These are phyloP conservation scores for Galbula dea DNA, from an alignment of 2,113 vertebrate genomes.

Conservation along the genomic window DNA sequence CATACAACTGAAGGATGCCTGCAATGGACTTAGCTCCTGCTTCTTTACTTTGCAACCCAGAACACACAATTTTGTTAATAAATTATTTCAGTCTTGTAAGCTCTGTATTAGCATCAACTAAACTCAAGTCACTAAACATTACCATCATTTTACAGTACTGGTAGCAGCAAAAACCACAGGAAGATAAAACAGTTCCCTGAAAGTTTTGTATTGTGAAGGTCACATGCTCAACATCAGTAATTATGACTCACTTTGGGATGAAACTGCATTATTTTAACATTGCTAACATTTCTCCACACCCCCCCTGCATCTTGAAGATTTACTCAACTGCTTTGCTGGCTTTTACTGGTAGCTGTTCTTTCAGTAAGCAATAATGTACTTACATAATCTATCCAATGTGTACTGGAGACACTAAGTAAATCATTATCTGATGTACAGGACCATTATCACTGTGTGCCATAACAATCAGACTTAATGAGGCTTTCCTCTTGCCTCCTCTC, in stretches of 20 bases:
- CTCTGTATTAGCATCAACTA: not conserved
- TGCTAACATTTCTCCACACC: not conserved
- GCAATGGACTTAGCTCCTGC: not conserved
- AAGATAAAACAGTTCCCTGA: not conserved
- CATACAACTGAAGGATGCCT: not conserved
- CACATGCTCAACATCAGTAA: not conserved
- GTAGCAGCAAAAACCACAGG: not conserved
- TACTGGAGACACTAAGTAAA: constrained; percentile 16
- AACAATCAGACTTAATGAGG: constrained; percentile 28
- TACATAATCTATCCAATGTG: not conserved
- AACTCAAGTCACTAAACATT: not conserved
- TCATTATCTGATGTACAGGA: constrained; percentile 14
- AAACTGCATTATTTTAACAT: not conserved
- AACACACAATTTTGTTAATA: not conserved
- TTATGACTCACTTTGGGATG: not conserved
- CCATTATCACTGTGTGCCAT: constrained; percentile 3
- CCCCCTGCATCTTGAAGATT: not conserved
- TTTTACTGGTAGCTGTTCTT: constrained; percentile 9
- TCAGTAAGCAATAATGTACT: not conserved
- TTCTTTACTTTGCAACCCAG: not conserved
- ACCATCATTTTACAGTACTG: not conserved
- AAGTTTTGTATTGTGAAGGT: not conserved
- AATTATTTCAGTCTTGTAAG: not conserved
- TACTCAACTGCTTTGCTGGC: not conserved
- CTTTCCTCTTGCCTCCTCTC: not conserved